Base-by-base conservation (phyloP, 2,888 invertebrate species). In the Didymodactylos carnosus region DNA sequence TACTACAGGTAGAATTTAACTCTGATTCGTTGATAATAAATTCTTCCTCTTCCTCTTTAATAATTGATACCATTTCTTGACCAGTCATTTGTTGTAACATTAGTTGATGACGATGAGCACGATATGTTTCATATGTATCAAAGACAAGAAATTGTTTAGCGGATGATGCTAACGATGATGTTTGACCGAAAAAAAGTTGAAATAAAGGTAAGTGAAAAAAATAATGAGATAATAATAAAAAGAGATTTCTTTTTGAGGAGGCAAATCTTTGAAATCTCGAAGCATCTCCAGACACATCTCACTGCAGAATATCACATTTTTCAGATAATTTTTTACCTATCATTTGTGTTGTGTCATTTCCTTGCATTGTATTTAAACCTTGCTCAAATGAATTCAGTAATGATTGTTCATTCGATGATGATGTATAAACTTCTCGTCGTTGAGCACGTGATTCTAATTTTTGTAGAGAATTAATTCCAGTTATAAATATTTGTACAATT, bases 21-120 rank as follows among this genome's bases (percentile, higher is more conserved):
- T 75, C 72, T 40, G 41, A 51, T 29, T 75, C 71, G 19, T 75
- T 75, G 0, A 75, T 72, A 39, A 75, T 75, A 69, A 75, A 75
- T 53, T 75, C 75, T 72, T 75, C 75, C 46, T 75, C 75, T 72
- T 75, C 75, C 43, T 75, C 75, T 40, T 75, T 75, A 19, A 75
- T 72, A 16, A 75, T 27, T 25, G 51, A 51, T 11, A 71, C 72
- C 51, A 75, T 29, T 72, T 75, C 75, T 75, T 75, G 75, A 23
- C 75, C 75, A 27, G 72, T 72, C 39, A 75, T 69, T 75, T 75
- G 75, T 39, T 72, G 72, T 35, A 75, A 69, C 75, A 75, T 75
- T 11, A 75, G 53, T 70, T 72, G 75, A 69, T 75, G 72, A 4
- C 75, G 69, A 51, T 75, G 71, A 16, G 69, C 75, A 29, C 75